Base-by-base conservation (phyloP, 1,140 invertebrate genomes). In the Euwallacea fornicatus region DNA sequence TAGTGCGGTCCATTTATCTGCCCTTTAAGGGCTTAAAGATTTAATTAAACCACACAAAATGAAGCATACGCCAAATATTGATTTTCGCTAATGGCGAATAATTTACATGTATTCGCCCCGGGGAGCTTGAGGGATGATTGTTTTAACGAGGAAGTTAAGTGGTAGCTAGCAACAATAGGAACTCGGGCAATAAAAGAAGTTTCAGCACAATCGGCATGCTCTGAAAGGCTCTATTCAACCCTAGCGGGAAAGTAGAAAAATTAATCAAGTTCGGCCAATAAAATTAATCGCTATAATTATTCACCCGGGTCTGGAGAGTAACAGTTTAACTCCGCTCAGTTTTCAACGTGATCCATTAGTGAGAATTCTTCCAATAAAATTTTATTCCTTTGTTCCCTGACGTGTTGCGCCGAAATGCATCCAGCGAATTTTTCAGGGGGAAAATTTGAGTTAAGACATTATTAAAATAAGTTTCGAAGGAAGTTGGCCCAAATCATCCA, bases 311-410 rank as follows among this genome's bases (percentile, higher is more conserved):
- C 46, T 64, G 8, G 62, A 33, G 21, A 64, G 62, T 64, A 64
- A 33, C 59, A 61, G 59, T 61, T 61, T 61, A 15, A 61, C 33
- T 50, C 43, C 62, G 46, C 50, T 64, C 62, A 50, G 62, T 64
- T 64, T 64, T 64, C 62, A 64, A 41, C 62, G 62, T 50, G 62
- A 64, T 64, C 62, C 62, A 64, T 64, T 64, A 64, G 62, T 15
- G 62, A 33, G 21, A 64, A 64, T 53, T 64, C 50, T 16, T 13
- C 44, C 42, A 64, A 64, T 64, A 50, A 50, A 64, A 13, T 50
- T 50, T 64, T 64, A 53, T 64, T 13, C 8, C 42, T 61, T 61
- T 58, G 21, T 50, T 50, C 46, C 1, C 9, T 11, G 13, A 50
- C 46, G 46, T 50, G 21, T 33, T 33, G 21, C 21, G 21, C 4